A percentile compares a stretch with the other conserved stretches of the same genome.
Evolutionary conservation across 2,113 vertebrate genomes (phyloP).

Genomic region (Onychostruthus taczanowskii): DNA sequence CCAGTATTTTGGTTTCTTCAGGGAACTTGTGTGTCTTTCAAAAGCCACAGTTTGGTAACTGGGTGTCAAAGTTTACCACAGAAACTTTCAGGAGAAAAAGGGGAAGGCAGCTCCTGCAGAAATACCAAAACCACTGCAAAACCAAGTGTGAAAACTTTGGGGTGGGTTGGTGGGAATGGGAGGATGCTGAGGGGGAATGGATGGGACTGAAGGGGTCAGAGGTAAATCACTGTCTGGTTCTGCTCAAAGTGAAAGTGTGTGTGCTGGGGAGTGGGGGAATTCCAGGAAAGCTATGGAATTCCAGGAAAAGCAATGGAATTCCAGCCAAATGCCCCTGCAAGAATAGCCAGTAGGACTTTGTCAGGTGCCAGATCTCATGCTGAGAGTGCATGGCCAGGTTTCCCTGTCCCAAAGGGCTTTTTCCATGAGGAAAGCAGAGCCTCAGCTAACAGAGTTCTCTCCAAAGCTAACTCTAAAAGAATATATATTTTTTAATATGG

Average conservation of each 20-base stretch:
- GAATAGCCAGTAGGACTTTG: accelerated
- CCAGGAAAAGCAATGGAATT: background rate
- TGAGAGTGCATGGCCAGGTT: background rate
- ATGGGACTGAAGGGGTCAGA: background rate
- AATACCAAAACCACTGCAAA: background rate
- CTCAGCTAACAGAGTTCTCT: accelerated
- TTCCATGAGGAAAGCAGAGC: background rate
- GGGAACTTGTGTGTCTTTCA: background rate
- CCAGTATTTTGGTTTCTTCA: background rate
- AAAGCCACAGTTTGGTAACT: background rate
- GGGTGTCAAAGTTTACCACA: background rate
- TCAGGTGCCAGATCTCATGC: background rate
- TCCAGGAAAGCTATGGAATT: background rate
- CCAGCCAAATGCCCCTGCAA: accelerated
- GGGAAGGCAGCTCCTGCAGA: background rate
- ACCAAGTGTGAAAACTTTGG: background rate
- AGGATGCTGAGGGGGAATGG: background rate
- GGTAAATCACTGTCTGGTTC: background rate
- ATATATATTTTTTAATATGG: accelerated
- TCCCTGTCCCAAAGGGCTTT: background rate
- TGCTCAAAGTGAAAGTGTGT: background rate
- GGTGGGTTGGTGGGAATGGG: background rate
- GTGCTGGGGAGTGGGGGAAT: background rate
- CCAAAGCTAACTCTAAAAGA: background rate
- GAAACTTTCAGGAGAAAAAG: background rate